Evolutionary conservation across 1,140 invertebrate genomes (phyloP).

Genomic region (Pseudomyrmex dendroicus): DNA sequence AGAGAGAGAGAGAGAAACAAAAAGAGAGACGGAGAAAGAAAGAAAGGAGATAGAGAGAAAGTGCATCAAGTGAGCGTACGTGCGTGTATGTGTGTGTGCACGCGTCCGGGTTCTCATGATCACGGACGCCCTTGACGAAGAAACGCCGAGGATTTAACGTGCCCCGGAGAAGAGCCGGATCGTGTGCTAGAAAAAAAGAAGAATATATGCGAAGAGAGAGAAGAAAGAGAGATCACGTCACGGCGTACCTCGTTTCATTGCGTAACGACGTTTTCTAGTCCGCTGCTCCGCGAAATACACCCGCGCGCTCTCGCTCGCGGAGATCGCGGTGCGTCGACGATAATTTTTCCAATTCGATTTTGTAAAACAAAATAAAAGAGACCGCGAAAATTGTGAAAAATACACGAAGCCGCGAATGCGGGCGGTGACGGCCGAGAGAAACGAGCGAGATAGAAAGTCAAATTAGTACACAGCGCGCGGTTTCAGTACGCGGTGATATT

Average conservation of each 20-base stretch:
- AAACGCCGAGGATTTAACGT: constrained; percentile 30
- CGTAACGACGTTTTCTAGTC: constrained; percentile 68
- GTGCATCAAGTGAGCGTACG: neutral
- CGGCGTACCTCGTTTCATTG: constrained; percentile 51
- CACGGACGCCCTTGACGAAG: constrained; percentile 36
- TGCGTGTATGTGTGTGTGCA: constrained; percentile 1
- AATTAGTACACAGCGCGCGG: constrained; percentile 24
- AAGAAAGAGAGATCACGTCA: neutral
- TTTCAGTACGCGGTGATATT: constrained; percentile 19
- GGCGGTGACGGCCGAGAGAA: constrained; percentile 33
- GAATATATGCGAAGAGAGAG: constrained; percentile 1
- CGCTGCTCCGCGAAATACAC: constrained; percentile 51
- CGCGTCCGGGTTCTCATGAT: constrained; percentile 22
- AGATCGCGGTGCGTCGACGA: constrained; percentile 4
- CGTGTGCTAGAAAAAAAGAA: constrained; percentile 19
- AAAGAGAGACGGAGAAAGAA: neutral
- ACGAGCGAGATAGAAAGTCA: constrained; percentile 56
- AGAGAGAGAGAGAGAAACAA: neutral
- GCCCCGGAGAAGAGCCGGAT: constrained; percentile 8
- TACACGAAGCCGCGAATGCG: neutral
- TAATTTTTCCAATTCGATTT: too few species aligned
- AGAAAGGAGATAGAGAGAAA: neutral
- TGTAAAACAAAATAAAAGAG: too few species aligned
- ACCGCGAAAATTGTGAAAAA: too few species aligned
- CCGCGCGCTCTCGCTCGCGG: constrained; percentile 19